Base-by-base conservation (phyloP, 2,113 vertebrate species). In the Marcusenius ussheri region DNA sequence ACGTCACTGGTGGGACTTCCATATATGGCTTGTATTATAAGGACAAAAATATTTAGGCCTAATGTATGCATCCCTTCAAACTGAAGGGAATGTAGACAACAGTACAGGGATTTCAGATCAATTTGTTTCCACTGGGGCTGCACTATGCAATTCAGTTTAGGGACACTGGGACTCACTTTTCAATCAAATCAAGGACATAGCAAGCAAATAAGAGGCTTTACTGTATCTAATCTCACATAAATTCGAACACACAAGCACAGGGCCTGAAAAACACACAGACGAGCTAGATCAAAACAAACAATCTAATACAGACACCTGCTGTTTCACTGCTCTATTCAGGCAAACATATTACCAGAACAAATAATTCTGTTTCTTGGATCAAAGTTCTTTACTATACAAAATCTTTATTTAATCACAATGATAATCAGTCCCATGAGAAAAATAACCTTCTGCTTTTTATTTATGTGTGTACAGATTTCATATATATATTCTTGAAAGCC, bases 201-300 rank as follows among this genome's bases (percentile, higher is more conserved):
- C 92, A 92, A 91, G 89, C 94, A 93, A 93, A 94, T 96, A 96
- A 96, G 96, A 95, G 92, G 95, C 94, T 96, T 53, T 96, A 96
- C 92, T 90, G 87, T 93, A 94, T 95, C 93, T 96, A 96, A 96
- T 96, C 96, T 95, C 93, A 56, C 89, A 89, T 39, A 91, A 50
- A 92, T 83, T 89, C 88, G 31, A 70, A 56, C 80, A 89, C 62
- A 90, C 83, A 70, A 80, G 83, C 62, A 90, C 84, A 89, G 50
- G 89, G 90, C 83, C 89, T 84, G 87, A 91, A 51, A 91, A 89
- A 83, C 53, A 85, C 89, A 91, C 88, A 70, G 62, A 77, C 90
- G 84, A 53, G 90, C 84, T 89, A n/a, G 35, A 45, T 46, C 10
- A 87, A 89, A 85, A 92, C 89, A 90, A 58, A 91, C 66, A 88